Percentiles rank a stretch among this genome's conserved stretches.
Conservation (phyloP, 2,888 invertebrate genomes). For the Apodemia zela region DNA sequence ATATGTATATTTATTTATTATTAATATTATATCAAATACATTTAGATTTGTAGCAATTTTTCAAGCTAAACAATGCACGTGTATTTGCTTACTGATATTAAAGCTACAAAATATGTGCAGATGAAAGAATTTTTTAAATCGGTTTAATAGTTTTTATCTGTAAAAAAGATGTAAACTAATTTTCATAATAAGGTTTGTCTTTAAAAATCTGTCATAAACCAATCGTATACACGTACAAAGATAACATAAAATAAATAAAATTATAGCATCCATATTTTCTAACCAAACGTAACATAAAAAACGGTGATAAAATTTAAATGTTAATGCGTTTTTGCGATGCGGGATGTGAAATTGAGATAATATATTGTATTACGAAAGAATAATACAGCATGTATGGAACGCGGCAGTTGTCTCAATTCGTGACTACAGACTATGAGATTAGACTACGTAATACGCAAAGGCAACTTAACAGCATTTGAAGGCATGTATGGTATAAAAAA, state of each 20-base stretch:
- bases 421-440: conserved; percentile 31
- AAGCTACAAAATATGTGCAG: too few species aligned
- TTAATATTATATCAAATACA: too few species aligned
- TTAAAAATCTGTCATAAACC: neutral
- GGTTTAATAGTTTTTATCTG: too few species aligned
- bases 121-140: too few species aligned
- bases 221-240: neutral
- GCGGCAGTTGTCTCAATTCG: conserved; percentile 36
- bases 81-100: too few species aligned
- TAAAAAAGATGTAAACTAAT: neutral
- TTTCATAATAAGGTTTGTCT: neutral
- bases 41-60: too few species aligned
- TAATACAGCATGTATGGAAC: conserved; percentile 33
- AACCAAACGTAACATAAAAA: neutral
- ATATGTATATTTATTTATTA: too few species aligned
- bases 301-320: conserved; percentile 9
- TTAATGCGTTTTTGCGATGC: conserved; percentile 14
- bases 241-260: neutral
- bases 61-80: too few species aligned
- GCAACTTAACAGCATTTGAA: conserved; percentile 25
- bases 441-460: conserved; percentile 30
- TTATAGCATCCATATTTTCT: neutral
- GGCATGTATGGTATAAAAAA: conserved; percentile 19
- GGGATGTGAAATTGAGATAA: conserved; percentile 5
- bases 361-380: conserved; percentile 30